Evolutionary conservation across 2,113 vertebrate genomes (phyloP).

Genomic region (Halcyon senegalensis): DNA sequence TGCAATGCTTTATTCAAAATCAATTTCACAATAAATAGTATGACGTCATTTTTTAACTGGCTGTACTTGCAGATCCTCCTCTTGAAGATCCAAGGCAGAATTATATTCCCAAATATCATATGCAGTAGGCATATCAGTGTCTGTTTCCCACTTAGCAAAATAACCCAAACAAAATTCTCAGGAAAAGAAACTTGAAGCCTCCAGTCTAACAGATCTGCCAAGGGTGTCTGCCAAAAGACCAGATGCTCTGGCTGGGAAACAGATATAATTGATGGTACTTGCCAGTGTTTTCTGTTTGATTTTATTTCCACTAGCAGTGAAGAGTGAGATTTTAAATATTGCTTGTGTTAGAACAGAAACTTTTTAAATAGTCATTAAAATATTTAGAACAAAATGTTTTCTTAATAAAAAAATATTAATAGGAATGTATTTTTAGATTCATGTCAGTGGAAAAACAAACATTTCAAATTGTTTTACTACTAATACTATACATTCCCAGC

Average conservation of each 20-base stretch:
- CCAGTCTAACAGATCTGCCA: neutral
- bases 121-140: neutral
- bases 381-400: neutral
- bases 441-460: neutral
- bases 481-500: neutral
- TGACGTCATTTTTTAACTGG: neutral
- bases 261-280: slow-evolving; percentile 4
- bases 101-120: neutral
- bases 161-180: neutral
- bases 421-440: neutral
- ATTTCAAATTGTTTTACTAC: neutral
- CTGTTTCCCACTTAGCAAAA: neutral
- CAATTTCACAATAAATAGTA: neutral
- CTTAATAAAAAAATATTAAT: neutral
- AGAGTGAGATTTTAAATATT: slow-evolving; percentile 20
- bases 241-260: slow-evolving; percentile 40
- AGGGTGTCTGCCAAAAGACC: slow-evolving; percentile 29
- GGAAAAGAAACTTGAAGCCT: neutral
- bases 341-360: neutral
- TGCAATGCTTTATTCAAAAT: neutral
- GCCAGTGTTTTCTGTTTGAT: slow-evolving; percentile 2
- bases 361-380: neutral
- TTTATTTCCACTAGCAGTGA: neutral
- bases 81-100: neutral
- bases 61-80: neutral